Evolutionary conservation across 92 coral and sea anemone genomes (phyloP), one percentile per base, ranked within the genome.

Genomic region (Umimayanthus kanabou): DNA sequence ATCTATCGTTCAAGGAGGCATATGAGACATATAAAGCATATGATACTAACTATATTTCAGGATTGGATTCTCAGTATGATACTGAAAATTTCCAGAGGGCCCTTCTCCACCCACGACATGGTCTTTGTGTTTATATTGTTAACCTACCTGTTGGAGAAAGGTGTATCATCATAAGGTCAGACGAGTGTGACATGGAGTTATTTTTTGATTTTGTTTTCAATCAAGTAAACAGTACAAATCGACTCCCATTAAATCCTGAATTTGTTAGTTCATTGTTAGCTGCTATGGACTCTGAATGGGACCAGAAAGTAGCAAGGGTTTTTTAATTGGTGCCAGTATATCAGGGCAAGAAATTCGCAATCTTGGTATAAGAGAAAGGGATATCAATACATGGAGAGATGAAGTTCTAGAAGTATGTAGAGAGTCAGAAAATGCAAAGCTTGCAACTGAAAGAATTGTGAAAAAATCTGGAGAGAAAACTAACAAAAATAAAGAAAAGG

Each of bases 381-480:
- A 55, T 74, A 74, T 33, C 79, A 74, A 74, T 33, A 74, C 37
- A 33, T 33, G 37, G 37, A 33, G 33, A 28, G 80, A 85, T n/a
- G 88, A 85, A 88, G 79, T 88, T 70, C 57, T 88, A 69, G 76
- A 88, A 50, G 90, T 81, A 79, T 88, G 85, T 80, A 76, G 47
- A 80, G 90, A 88, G 85, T 69, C 53, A 43, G 85, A 67, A 81
- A 88, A 88, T 88, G 90, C 90, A 66, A 79, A 45, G 71, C 58
- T 79, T 50, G 90, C 90, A 39, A 80, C 90, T 50, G 86, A 88
- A 74, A 85, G 76, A 61, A 88, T 79, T 79, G 85, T 88, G 78
- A 33, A 70, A 72, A 64, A 66, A 82, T 66, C 58, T 65, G 57
- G 58, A 82, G 86, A 82, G 80, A 76, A 39, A 39, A 45, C 50